Percentiles rank a stretch among this genome's conserved stretches.
Evolutionary conservation across 1,140 invertebrate genomes (phyloP).

Genomic region (Trichonephila clavipes): DNA sequence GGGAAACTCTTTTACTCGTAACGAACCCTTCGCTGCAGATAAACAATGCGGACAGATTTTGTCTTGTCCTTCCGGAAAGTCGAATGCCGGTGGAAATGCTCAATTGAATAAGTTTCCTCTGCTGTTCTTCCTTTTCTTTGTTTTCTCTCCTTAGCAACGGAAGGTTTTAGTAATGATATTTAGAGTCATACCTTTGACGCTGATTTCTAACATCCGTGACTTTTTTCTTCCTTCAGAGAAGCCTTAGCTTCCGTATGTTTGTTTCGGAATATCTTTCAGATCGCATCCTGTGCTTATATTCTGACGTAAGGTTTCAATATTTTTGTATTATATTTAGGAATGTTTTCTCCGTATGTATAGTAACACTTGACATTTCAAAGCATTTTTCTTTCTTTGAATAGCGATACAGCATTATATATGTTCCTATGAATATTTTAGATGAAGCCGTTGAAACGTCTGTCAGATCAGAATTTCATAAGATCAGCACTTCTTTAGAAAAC

Average conservation of each 20-base stretch:
- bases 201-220: conserved; percentile 24
- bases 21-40: conserved; percentile 29
- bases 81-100: conserved; percentile 42
- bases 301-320: neutral
- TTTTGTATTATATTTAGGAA: neutral
- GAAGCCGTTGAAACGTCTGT: neutral
- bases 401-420: neutral
- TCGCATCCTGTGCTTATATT: neutral
- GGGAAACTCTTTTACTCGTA: conserved; percentile 21
- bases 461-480: neutral
- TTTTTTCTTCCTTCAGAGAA: neutral
- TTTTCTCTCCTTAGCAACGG: neutral
- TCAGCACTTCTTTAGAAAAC: neutral
- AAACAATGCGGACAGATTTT: conserved; percentile 48
- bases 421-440: conserved; percentile 4
- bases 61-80: neutral
- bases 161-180: conserved; percentile 37
- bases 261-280: neutral
- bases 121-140: neutral
- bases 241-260: neutral
- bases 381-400: neutral
- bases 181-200: conserved; percentile 18
- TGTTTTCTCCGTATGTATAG: neutral
- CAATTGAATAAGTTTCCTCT: conserved; percentile 55
- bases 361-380: neutral